Evolutionary conservation across 1,140 invertebrate species (phyloP).

Genomic region (Heliconius eleuchia): DNA sequence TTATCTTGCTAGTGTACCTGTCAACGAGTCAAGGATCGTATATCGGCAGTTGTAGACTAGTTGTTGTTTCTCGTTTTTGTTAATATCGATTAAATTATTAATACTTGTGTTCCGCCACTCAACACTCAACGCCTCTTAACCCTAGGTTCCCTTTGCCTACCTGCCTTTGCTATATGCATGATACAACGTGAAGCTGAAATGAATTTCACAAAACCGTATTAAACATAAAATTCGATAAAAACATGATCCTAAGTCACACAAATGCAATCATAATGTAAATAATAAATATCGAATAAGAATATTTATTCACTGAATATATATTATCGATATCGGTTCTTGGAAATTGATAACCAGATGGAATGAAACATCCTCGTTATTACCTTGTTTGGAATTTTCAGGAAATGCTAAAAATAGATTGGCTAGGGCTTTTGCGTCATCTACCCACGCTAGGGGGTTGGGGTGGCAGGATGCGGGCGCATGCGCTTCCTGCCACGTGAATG

Average conservation of each 20-base stretch:
- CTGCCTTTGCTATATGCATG: no score
- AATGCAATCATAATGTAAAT: no score
- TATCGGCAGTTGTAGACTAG: not conserved
- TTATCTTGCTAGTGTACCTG: not conserved
- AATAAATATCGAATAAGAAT: not conserved
- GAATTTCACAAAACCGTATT: no score
- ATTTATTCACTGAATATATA: not conserved
- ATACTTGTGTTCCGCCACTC: no score
- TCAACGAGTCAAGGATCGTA: not conserved
- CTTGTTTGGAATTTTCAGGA: slow-evolving; percentile 20
- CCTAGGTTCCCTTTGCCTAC: no score
- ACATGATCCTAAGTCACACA: no score
- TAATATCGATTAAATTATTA: no score
- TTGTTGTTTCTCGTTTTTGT: not conserved
- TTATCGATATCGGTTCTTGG: not conserved
- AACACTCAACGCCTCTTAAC: no score
- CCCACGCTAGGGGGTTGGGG: slow-evolving; percentile 52
- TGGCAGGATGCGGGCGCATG: slow-evolving; percentile 52
- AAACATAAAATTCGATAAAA: no score
- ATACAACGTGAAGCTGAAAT: no score
- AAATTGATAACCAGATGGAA: not conserved
- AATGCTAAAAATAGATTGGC: slow-evolving; percentile 33
- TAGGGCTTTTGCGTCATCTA: slow-evolving; percentile 60
- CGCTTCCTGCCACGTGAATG: slow-evolving; percentile 62
- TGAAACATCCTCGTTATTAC: not conserved